Base-by-base conservation (phyloP, 1,140 invertebrate genomes). In the Lithobius niger region DNA sequence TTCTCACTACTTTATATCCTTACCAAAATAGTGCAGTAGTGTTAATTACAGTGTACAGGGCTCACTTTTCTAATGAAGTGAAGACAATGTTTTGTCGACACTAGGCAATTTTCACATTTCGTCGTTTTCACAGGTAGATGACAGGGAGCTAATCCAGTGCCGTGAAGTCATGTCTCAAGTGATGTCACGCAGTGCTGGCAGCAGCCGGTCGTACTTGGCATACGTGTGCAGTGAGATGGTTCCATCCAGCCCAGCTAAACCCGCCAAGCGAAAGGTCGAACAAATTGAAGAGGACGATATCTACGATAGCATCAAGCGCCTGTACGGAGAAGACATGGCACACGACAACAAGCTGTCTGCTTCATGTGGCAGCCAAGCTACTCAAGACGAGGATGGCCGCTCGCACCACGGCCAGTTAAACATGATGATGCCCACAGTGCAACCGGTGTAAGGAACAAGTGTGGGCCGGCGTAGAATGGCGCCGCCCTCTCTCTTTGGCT, bases 281-380 rank as follows among this genome's bases (percentile, higher is more conserved):
- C 57, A 60, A 3, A 60, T 59, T n/a, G 56, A 54, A 18, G 59
- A 59, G 15, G 59, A 60, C 27, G 64, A 70, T 26, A 64, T 71
- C 22, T 70, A 68, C 44, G 68, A 69, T 25, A 62, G 67, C 22
- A 69, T 71, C 53, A 71, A 71, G 50, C 60, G 66, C 21, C 62
- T 71, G 19, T 71, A 71, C 56, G 65, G 61, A 24, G 69, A 70
- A 24, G 68, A 70, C 3, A 13, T 3, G 13, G 10, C 25, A 13
- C 27, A 13, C 6, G 48, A 45, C 6, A 45, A 3, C 4, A 45
- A 45, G 43, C 6, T 45, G 43, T 13, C 43, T 19, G n/a, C n/a
- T n/a, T n/a, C n/a, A n/a, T 45, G 43, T 19, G 19, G 43, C 4
- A 45, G 6, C 6, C 43, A 45, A 19, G 43, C 43, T 4, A 4